Conservation (phyloP, 2,113 vertebrate species). For the Salvelinus namaycush region DNA sequence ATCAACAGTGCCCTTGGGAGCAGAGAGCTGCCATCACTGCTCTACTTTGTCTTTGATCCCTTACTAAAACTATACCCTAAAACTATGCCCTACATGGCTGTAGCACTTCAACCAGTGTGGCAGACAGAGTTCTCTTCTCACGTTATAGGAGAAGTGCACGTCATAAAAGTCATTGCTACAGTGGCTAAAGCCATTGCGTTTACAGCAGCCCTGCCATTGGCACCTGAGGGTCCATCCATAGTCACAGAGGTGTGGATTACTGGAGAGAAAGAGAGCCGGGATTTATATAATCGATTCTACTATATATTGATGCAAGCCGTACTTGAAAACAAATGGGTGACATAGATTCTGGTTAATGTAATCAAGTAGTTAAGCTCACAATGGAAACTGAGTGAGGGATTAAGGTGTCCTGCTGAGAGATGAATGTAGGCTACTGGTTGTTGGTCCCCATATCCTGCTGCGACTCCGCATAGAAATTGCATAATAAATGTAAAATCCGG, state of each 20-base stretch:
- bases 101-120: neutral
- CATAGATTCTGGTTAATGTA: slow-evolving; percentile 25
- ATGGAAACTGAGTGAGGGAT: no score
- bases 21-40: neutral
- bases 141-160: no score
- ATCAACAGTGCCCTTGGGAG: slow-evolving; percentile 44
- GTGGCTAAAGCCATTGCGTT: no score
- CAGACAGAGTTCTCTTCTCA: neutral
- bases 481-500: no score
- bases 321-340: slow-evolving; percentile 12
- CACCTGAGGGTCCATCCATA: neutral
- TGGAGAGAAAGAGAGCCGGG: neutral
- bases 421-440: no score
- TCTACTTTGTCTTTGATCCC: slow-evolving; percentile 20
- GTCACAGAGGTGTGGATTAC: neutral
- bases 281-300: neutral
- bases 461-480: no score
- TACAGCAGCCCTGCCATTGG: neutral
- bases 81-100: neutral
- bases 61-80: neutral
- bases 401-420: no score
- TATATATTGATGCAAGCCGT: neutral
- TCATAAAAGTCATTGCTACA: no score
- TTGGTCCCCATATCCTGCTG: no score
- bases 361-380: no score